A percentile compares a stretch with the other conserved stretches of the same genome.
Evolutionary conservation across 2,113 vertebrate genomes (phyloP).

Genomic region (Ictidomys tridecemlineatus): DNA sequence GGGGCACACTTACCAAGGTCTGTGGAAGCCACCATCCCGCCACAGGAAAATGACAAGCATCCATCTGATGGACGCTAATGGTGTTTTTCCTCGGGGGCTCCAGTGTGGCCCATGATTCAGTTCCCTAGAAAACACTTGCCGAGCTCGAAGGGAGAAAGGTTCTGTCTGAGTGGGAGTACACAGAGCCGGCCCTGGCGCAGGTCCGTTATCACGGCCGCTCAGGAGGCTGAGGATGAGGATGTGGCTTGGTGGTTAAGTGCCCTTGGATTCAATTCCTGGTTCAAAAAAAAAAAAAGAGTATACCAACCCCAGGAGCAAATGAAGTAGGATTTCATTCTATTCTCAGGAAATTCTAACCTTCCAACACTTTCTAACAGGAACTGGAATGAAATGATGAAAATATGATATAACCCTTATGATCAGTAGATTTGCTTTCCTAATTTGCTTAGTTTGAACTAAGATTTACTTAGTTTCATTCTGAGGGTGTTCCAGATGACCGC

Average conservation of each 20-base stretch:
- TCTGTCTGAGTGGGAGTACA: not conserved
- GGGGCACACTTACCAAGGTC: too few relatives aligned
- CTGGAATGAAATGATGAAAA: not conserved
- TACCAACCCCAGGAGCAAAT: not conserved
- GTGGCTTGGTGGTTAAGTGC: too few relatives aligned
- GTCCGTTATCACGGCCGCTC: too few relatives aligned
- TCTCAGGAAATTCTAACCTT: not conserved
- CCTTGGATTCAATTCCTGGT: too few relatives aligned
- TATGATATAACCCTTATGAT: not conserved
- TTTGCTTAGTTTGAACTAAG: not conserved
- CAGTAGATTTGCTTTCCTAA: not conserved
- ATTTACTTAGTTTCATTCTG: not conserved
- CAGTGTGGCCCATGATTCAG: not conserved
- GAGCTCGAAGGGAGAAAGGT: not conserved
- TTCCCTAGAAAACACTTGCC: not conserved
- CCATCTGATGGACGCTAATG: not conserved
- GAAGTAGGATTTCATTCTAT: not conserved
- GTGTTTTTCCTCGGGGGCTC: not conserved
- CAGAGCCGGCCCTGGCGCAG: too few relatives aligned
- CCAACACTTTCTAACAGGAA: not conserved
- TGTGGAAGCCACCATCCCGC: not conserved
- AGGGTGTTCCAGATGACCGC: not conserved
- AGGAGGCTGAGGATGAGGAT: too few relatives aligned
- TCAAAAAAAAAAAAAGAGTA: too few relatives aligned
- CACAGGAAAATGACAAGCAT: not conserved